Evolutionary conservation across 2,113 vertebrate species (phyloP).

Genomic region (Haemorhous mexicanus): DNA sequence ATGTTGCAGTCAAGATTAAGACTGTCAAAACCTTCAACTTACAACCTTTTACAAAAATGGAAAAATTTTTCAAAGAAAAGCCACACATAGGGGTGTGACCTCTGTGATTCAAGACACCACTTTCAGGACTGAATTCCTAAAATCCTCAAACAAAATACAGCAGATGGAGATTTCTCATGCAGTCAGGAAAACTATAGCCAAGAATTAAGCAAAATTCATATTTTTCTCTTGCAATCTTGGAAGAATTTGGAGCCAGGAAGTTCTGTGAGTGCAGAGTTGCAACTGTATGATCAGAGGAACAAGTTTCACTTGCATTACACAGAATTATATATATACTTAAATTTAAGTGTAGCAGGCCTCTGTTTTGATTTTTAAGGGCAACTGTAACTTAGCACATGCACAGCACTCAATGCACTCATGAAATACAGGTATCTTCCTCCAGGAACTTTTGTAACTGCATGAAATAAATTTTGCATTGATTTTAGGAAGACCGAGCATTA

Average conservation of each 20-base stretch:
- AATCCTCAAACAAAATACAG: background rate
- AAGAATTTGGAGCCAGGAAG: background rate
- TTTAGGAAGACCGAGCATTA: background rate
- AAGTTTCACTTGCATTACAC: background rate
- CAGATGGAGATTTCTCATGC: background rate
- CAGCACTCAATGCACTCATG: background rate
- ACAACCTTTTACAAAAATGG: background rate
- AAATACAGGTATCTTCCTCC: background rate
- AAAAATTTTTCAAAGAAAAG: background rate
- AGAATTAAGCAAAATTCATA: background rate
- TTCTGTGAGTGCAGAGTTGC: background rate
- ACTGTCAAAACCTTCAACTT: background rate
- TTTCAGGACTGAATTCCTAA: slow-evolving; percentile 36
- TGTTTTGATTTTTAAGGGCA: background rate
- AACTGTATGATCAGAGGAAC: background rate
- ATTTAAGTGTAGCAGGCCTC: background rate
- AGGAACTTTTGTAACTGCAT: background rate
- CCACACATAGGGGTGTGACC: fast-evolving
- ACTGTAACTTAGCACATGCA: background rate
- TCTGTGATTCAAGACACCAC: background rate
- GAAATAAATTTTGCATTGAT: background rate
- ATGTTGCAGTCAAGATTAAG: background rate
- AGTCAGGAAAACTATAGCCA: background rate
- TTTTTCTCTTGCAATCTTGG: background rate
- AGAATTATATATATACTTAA: background rate